Conservation (phyloP, 2,797 vertebrate genomes). For the Eulemur mongoz region DNA sequence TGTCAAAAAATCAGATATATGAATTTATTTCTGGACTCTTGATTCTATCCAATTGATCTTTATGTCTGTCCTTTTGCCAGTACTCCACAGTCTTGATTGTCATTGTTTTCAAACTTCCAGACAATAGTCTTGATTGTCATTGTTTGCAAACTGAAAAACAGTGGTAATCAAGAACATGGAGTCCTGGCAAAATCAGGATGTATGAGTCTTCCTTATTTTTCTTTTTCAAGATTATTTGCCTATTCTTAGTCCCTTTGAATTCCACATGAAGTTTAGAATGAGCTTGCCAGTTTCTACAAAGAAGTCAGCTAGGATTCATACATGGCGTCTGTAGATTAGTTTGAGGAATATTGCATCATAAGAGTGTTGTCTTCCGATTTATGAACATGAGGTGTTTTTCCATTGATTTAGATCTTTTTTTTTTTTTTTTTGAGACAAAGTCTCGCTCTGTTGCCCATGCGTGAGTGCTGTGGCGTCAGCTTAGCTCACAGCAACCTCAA, state of each 20-base stretch:
- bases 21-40: conserved; percentile 9
- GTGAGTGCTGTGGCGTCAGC: too few species aligned
- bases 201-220: background rate
- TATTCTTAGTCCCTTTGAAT: background rate
- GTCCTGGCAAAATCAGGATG: background rate
- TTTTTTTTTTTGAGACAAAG: too few species aligned
- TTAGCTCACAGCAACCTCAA: too few species aligned
- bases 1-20: background rate
- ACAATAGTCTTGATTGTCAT: background rate
- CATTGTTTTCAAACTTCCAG: background rate
- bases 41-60: background rate
- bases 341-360: background rate
- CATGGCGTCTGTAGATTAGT: background rate
- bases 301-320: background rate
- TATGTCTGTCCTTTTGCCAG: background rate
- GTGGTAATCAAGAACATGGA: background rate
- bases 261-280: background rate
- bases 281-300: conserved; percentile 19
- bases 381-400: background rate
- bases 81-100: background rate
- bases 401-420: background rate
- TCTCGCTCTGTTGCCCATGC: too few species aligned
- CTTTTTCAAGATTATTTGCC: background rate
- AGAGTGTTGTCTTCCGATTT: background rate
- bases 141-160: background rate